Percentiles rank a stretch among this genome's conserved stretches.
Evolutionary conservation across 2,113 vertebrate genomes (phyloP).

Genomic region (Callocephalon fimbriatum): DNA sequence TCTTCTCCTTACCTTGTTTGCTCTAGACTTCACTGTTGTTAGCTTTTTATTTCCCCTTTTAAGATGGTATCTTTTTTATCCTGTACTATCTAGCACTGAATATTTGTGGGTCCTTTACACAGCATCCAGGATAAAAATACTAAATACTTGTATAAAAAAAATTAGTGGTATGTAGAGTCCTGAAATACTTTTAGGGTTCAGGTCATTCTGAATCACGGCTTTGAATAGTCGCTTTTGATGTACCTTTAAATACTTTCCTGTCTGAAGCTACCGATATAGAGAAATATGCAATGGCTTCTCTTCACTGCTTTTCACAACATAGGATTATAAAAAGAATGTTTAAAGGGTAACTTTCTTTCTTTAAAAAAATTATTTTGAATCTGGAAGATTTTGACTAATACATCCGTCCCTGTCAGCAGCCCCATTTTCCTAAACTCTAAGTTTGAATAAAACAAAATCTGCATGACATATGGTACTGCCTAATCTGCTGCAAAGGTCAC

Average conservation of each 20-base stretch:
- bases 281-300: background rate
- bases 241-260: background rate
- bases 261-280: background rate
- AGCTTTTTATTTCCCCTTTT: background rate
- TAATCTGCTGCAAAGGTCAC: conserved; percentile 50
- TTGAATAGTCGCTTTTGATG: background rate
- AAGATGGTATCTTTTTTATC: background rate
- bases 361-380: background rate
- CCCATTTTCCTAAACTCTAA: background rate
- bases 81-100: background rate
- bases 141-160: background rate
- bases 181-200: background rate
- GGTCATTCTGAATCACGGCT: background rate
- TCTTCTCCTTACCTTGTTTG: background rate
- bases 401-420: background rate
- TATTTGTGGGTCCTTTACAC: background rate
- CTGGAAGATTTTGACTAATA: background rate
- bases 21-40: background rate
- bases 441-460: background rate
- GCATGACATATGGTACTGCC: background rate
- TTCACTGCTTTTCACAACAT: background rate
- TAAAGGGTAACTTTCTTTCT: background rate
- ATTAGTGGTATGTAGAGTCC: background rate
- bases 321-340: background rate
- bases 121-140: background rate